Base-by-base conservation (phyloP, 2,113 vertebrate species). In the Chaenogobius annularis region DNA sequence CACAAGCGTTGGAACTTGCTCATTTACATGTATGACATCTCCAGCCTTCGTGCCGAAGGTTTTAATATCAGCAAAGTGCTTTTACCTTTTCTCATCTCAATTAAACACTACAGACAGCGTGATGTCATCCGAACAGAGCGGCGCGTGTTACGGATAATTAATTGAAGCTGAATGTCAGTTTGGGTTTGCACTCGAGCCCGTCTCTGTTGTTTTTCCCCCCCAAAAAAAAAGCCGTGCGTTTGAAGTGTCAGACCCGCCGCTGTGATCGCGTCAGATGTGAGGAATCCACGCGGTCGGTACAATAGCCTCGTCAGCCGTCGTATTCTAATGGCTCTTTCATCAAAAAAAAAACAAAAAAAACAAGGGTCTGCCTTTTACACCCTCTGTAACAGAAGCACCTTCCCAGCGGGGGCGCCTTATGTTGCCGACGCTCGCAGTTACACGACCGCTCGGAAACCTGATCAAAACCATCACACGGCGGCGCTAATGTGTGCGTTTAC, bases 381-480 rank as follows among this genome's bases (percentile, higher is more conserved):
- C 74, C 48, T 72, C 71, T 23, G 70, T 56, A 70, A 79, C 77
- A 82, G 68, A 10, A 43, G 12, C 68, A 47, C n/a, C 35, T 48
- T 64, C 78, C 71, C 85, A 77, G 72, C 70, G 26, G 58, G 83
- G 86, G 71, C 0, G 68, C 56, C 83, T 86, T 76, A n/a, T 81
- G 69, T 83, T 80, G 54, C 63, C 52, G 47, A n/a, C 68, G 47
- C 79, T 85, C 78, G 80, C 70, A 86, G 78, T 71, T 68, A 70
- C 79, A 62, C 66, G 69, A 46, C 17, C 73, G 26, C 68, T 75
- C 55, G 63, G n/a, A n/a, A 61, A 65, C 75, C 76, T 75, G 76
- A 88, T 87, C 68, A 83, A 83, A 84, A 82, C 56, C 3, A 74
- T 69, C 66, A 72, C 10, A 14, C 35, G 59, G 58, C 48, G 43